Base-by-base conservation (phyloP, 2,888 invertebrate genomes). In the Cephus rjabovi region DNA sequence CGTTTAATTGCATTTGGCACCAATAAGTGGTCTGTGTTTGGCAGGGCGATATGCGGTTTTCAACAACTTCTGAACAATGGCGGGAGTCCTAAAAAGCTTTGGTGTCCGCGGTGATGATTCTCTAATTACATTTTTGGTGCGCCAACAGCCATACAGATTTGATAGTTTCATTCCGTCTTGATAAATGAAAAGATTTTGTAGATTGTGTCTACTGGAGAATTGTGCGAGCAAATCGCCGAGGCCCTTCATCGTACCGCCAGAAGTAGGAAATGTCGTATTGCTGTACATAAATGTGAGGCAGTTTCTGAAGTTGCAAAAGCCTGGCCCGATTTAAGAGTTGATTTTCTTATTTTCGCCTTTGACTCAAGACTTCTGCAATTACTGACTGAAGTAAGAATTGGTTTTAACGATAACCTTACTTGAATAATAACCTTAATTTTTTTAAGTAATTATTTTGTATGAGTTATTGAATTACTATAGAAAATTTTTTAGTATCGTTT, bases 341-440 rank as follows among this genome's bases (percentile, higher is more conserved):
- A 91, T 82, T 91, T 89, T 73, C 82, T 91, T 79, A 84, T 91
- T 74, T 89, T 91, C 79, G 87, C 87, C 11, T 88, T 88, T 74
- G 90, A 91, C 69, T 86, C 86, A 69, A 83, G 85, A 79, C 78
- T 85, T 9, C 77, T 74, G 23, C 84, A 87, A 34, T 84, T 86
- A 6, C 81, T 90, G 30, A 77, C 78, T 0, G 87, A 91, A 82
- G 91, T 91, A 83, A 81, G 77, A 75, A 23, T 70, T 34, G 34
- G 34, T 76, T 31, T 76, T 30, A 69, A 34, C 71, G 12, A 35
- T 75, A 30, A 15, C 33, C 30, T 37, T 33, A 74, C 34, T 30
- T 35, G 12, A 35, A 12, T 35, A 12, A 35, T 35, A 35, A 35
- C 12, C 35, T 35, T 35, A 35, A 12, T 3, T 35, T 70, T 75